Conservation (phyloP, 1,140 invertebrate species). For the Cataglyphis hispanica region DNA sequence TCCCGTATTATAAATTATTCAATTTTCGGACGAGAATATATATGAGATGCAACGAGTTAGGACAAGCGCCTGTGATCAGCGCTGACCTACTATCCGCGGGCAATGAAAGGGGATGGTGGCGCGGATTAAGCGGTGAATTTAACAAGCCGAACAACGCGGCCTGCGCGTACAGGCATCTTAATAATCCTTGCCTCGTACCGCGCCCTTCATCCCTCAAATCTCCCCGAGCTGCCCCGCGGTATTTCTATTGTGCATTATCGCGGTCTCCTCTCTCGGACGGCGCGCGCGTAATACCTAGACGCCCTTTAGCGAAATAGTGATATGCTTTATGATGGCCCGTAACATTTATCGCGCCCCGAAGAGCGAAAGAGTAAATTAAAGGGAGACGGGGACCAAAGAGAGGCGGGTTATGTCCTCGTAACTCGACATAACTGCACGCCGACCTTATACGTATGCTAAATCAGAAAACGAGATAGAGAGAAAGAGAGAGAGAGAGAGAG, state of each 20-base stretch:
- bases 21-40: neutral
- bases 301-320: constrained; percentile 75
- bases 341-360: constrained; percentile 70
- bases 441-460: constrained; percentile 77
- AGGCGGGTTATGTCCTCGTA: constrained; percentile 75
- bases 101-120: constrained; percentile 33
- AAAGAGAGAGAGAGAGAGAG: neutral
- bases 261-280: constrained; percentile 39
- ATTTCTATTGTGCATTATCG: constrained; percentile 69
- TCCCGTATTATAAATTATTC: constrained; percentile 6
- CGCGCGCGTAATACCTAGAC: constrained; percentile 65
- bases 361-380: constrained; percentile 65
- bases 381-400: constrained; percentile 64
- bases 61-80: neutral
- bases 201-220: constrained; percentile 56
- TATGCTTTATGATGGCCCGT: constrained; percentile 79
- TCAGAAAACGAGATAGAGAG: constrained; percentile 53
- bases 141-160: constrained; percentile 16
- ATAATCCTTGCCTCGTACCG: constrained; percentile 48
- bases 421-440: constrained; percentile 70
- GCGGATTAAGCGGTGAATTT: constrained; percentile 50
- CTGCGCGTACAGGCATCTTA: constrained; percentile 41
- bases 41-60: neutral
- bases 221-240: constrained; percentile 34
- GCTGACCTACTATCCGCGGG: neutral